These are phyloP conservation scores for Apodemus speciosus DNA, from an alignment of 2,113 vertebrate species.

Conservation along the genomic window DNA sequence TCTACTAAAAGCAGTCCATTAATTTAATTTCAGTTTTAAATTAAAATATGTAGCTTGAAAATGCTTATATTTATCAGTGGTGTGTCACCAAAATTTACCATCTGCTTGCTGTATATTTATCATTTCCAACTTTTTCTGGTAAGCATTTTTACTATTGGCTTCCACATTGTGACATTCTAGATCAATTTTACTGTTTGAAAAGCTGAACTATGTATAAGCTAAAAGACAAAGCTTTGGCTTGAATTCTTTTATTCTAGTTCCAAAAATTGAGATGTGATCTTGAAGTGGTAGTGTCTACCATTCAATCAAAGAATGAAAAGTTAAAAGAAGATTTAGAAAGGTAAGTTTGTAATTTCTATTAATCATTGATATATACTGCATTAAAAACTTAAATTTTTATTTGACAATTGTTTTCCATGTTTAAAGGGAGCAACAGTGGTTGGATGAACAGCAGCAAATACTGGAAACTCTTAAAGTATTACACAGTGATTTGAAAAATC, in stretches of 20 bases:
- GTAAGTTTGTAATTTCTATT: constrained; percentile 73
- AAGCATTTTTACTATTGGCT: constrained; percentile 6
- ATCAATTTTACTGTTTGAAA: constrained; percentile 43
- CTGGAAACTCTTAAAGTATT: constrained; percentile 59
- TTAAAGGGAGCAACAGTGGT: constrained; percentile 85
- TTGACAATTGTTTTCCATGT: constrained; percentile 53
- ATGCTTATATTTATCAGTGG: constrained; percentile 8
- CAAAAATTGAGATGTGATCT: constrained; percentile 79
- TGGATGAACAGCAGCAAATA: constrained; percentile 79
- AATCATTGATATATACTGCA: background rate
- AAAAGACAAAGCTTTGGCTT: constrained; percentile 50
- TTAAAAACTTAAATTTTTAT: constrained; percentile 53
- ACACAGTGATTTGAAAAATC: constrained; percentile 44
- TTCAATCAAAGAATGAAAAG: constrained; percentile 78
- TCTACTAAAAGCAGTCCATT: constrained; percentile 24
- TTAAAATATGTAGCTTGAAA: constrained; percentile 33
- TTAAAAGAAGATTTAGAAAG: constrained; percentile 83
- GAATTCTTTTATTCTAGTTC: constrained; percentile 82
- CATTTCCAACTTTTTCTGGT: constrained; percentile 6
- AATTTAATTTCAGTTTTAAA: constrained; percentile 50
- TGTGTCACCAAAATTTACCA: constrained; percentile 25
- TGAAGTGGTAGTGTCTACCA: constrained; percentile 75
- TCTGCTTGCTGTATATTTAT: constrained; percentile 26
- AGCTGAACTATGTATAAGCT: constrained; percentile 14
- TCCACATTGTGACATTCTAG: constrained; percentile 3